These are phyloP conservation scores for Procambarus virginalis DNA, from an alignment of 1,140 invertebrate genomes.

Conservation along the genomic window DNA sequence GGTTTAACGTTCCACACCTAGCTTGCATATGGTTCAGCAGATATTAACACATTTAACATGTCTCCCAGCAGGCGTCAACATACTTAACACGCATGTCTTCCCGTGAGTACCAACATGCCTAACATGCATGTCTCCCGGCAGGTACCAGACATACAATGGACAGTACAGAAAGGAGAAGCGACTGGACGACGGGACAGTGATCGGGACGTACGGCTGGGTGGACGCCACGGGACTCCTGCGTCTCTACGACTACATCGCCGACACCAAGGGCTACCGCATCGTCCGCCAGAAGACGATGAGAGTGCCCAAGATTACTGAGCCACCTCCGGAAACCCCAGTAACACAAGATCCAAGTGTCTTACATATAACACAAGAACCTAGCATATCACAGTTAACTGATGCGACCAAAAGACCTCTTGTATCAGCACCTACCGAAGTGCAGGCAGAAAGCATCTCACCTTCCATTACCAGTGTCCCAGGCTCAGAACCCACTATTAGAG, in stretches of 20 bases:
- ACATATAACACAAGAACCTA: not conserved
- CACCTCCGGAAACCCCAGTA: slow-evolving; percentile 73
- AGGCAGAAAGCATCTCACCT: not conserved
- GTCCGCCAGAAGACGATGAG: slow-evolving; percentile 68
- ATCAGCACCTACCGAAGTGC: not conserved
- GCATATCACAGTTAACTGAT: not conserved
- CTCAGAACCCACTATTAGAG: not conserved
- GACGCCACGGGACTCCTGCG: slow-evolving; percentile 86
- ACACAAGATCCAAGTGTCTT: slow-evolving; percentile 81
- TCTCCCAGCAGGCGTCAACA: too few species aligned
- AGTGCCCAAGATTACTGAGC: slow-evolving; percentile 19
- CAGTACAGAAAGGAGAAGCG: slow-evolving; percentile 91
- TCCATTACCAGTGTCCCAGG: not conserved
- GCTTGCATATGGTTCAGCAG: too few species aligned
- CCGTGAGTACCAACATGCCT: not conserved
- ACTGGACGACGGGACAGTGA: slow-evolving; percentile 73
- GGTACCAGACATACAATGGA: slow-evolving; percentile 89
- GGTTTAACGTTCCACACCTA: too few species aligned
- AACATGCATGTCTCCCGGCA: not conserved
- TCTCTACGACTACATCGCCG: slow-evolving; percentile 90
- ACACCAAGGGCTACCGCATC: slow-evolving; percentile 75
- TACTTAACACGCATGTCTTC: too few species aligned
- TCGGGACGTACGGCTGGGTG: slow-evolving; percentile 81
- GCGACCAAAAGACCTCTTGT: not conserved
- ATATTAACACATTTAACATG: too few species aligned